phyloP scores from a whole-genome alignment of 2,113 vertebrate genomes.

The Gorilla gorilla region DNA sequence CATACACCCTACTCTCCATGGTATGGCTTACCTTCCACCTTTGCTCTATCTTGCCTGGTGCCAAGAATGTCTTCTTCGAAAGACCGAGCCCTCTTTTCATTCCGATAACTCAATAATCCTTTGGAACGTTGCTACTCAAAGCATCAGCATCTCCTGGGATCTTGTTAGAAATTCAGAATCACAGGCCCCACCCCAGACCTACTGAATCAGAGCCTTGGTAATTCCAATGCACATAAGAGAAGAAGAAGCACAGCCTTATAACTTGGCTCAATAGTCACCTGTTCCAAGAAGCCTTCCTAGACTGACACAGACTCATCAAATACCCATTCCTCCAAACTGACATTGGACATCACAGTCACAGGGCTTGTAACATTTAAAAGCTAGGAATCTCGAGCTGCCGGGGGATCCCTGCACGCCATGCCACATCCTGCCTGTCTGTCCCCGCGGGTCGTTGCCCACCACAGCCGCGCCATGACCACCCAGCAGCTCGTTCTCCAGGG shows the following conservation, averaged over 20 bases:
- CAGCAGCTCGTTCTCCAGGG: slow-evolving; percentile 89
- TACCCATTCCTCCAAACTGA: background rate
- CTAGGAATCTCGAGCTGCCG: background rate
- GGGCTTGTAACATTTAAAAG: background rate
- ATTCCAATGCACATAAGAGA: background rate
- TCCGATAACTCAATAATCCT: background rate
- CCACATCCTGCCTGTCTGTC: background rate
- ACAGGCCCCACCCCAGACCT: too few species aligned
- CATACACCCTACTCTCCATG: background rate
- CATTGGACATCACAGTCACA: too few species aligned
- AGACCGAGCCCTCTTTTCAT: background rate
- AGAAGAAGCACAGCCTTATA: background rate
- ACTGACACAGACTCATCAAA: background rate
- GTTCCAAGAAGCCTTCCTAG: background rate
- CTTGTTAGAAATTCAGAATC: background rate
- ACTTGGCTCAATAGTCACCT: background rate
- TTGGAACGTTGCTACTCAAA: background rate
- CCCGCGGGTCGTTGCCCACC: background rate
- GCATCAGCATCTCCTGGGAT: background rate
- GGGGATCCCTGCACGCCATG: background rate
- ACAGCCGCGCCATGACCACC: slow-evolving; percentile 73
- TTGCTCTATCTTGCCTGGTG: background rate
- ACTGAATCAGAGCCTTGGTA: background rate
- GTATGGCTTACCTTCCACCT: background rate
- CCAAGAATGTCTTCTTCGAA: background rate